A percentile compares a stretch with the other conserved stretches of the same genome.
phyloP scores from a whole-genome alignment of 2,113 vertebrate genomes.

The Eurystomus gularis region DNA sequence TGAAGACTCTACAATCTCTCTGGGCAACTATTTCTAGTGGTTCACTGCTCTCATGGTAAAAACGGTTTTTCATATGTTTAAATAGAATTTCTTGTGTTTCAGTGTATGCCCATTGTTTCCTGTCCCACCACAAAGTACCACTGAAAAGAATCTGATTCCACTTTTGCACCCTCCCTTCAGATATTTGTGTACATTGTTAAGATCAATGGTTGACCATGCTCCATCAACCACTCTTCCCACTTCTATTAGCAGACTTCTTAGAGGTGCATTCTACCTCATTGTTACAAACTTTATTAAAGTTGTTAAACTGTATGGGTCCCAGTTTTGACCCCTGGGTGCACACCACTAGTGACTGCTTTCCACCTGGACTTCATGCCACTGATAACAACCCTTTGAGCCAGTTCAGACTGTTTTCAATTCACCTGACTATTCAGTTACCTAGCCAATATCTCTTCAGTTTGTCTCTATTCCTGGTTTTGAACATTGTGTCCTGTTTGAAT shows the following conservation, averaged over 20 bases:
- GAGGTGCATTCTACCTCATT: background rate
- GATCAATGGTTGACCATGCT: background rate
- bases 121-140: background rate
- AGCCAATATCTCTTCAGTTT: background rate
- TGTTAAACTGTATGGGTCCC: background rate
- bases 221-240: background rate
- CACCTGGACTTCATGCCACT: background rate
- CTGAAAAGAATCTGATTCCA: background rate
- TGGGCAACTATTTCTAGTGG: background rate
- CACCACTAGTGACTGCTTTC: background rate
- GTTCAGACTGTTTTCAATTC: background rate
- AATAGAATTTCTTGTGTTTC: background rate
- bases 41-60: background rate
- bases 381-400: background rate
- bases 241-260: background rate
- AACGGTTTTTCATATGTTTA: background rate
- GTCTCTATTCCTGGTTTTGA: background rate
- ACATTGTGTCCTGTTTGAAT: background rate
- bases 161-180: background rate
- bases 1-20: background rate
- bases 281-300: background rate
- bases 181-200: background rate
- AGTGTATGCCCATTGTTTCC: background rate
- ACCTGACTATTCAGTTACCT: background rate
- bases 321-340: background rate